Conservation (phyloP, 1,140 invertebrate species). For the Drosophila ercepeae region DNA sequence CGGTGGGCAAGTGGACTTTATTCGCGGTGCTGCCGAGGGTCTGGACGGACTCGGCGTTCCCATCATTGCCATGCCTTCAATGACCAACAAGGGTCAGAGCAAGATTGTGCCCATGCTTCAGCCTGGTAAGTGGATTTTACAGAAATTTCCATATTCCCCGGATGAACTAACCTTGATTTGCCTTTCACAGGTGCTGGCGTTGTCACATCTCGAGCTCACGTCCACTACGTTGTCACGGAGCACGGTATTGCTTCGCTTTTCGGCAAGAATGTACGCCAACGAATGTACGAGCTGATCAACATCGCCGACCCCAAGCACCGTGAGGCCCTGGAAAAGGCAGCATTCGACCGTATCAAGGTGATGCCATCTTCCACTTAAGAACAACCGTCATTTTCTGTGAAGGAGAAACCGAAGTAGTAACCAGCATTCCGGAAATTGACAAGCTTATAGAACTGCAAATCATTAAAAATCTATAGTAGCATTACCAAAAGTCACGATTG, state of each 20-base stretch:
- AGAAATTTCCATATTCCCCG: no score
- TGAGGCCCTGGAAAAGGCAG: constrained; percentile 93
- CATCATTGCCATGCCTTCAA: constrained; percentile 95
- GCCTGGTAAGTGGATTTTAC: constrained; percentile 87
- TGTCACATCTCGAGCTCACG: constrained; percentile 95
- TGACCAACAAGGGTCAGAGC: constrained; percentile 92
- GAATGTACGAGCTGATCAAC: constrained; percentile 94
- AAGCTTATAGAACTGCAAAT: constrained; percentile 37
- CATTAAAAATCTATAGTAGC: constrained; percentile 10
- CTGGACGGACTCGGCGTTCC: constrained; percentile 95
- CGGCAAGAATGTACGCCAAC: constrained; percentile 94
- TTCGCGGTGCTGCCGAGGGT: constrained; percentile 95
- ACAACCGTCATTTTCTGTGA: background rate
- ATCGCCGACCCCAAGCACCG: constrained; percentile 96
- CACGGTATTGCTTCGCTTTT: constrained; percentile 95
- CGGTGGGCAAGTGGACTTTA: constrained; percentile 98
- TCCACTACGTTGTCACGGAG: constrained; percentile 97
- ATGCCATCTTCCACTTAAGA: constrained; percentile 88
- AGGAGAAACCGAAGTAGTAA: constrained; percentile 5
- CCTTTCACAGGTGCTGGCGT: constrained; percentile 93
- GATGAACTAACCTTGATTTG: background rate
- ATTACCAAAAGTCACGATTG: constrained; percentile 28
- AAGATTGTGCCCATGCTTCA: constrained; percentile 96
- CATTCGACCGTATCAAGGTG: constrained; percentile 93
- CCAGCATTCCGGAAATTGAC: constrained; percentile 44